Evolutionary conservation across 2,797 vertebrate species (phyloP), one percentile per base, ranked within the genome.

Genomic region (Takifugu ocellatus): DNA sequence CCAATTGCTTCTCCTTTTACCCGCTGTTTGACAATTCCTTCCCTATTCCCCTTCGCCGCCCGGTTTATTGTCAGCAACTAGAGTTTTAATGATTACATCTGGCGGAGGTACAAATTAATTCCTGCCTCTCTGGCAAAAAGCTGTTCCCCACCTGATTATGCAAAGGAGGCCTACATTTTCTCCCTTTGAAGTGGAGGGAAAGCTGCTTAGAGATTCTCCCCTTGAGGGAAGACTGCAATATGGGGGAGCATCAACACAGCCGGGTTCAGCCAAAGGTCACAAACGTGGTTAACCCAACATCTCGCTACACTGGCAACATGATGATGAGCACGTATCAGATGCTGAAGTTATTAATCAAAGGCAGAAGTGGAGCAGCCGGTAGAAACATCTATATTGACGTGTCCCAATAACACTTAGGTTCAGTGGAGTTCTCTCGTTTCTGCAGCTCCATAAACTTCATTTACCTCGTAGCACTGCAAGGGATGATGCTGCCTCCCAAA

Each of bases 141-240:
- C 87, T 89, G 88, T 81, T 90, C 88, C 82, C 86, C 81, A 89
- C 91, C 89, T 91, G 90, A 91, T 92, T 91, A 92, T 92, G 91
- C 88, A 91, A 91, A 92, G 89, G 87, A 91, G 90, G 78, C 90
- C 91, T 90, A 91, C 85, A 92, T 91, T 90, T 79, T 72, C 75
- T 83, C 62, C 78, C 86, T 92, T 92, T 92, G 90, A 92, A 91
- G 91, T 90, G 81, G 72, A 80, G 84, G 85, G 63, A 79, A 88
- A 87, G 84, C 87, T 83, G 82, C 87, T 88, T 74, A 81, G 86
- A 87, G 81, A 90, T 82, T 85, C 84, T 86, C 77, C 85, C 87
- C 87, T 80, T 63, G 77, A 88, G 88, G 86, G 88, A 85, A 80
- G 78, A 66, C 79, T 74, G 85, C 85, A 89, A 81, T 83, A 75